phyloP scores from a whole-genome alignment of 2,888 invertebrate genomes.

The Troilus luridus region DNA sequence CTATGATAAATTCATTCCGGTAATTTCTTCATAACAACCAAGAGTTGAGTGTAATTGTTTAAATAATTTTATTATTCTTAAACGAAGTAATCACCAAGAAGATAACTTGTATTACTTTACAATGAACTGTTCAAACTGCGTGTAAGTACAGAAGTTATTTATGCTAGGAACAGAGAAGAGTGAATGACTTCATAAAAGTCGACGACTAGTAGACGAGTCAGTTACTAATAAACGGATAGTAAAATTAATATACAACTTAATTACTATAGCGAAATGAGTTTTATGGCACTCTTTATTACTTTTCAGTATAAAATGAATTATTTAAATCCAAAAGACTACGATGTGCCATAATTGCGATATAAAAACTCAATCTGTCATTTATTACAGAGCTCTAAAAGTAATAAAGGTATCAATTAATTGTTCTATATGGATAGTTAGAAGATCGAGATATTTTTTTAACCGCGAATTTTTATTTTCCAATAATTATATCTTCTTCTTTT shows the following conservation, averaged over 20 bases:
- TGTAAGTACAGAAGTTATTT: conserved; percentile 7
- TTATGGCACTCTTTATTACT: conserved; percentile 38
- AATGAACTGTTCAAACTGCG: conserved; percentile 19
- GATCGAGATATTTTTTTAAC: not conserved
- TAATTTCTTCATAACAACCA: not conserved
- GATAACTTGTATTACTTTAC: not conserved
- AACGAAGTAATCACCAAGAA: not conserved
- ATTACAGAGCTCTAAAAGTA: not conserved
- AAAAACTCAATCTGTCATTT: not conserved
- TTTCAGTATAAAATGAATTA: conserved; percentile 36
- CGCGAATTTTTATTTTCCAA: no score
- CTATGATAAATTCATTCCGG: not conserved
- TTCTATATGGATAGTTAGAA: not conserved
- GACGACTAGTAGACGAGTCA: not conserved
- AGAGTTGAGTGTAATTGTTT: not conserved
- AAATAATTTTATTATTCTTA: conserved; percentile 15
- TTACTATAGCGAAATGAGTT: conserved; percentile 45
- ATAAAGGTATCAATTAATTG: conserved; percentile 6
- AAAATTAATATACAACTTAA: conserved; percentile 46
- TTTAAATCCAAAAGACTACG: conserved; percentile 3
- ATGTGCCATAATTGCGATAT: not conserved
- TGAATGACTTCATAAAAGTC: conserved; percentile 45
- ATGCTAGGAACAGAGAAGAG: conserved; percentile 26
- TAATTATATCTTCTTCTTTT: no score
- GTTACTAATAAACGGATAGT: conserved; percentile 29